A percentile compares a stretch with the other conserved stretches of the same genome.
These are phyloP conservation scores for Turritopsis dohrnii DNA, from an alignment of 30 jellyfish, hydroid and myxozoan genomes.

Conservation along the genomic window DNA sequence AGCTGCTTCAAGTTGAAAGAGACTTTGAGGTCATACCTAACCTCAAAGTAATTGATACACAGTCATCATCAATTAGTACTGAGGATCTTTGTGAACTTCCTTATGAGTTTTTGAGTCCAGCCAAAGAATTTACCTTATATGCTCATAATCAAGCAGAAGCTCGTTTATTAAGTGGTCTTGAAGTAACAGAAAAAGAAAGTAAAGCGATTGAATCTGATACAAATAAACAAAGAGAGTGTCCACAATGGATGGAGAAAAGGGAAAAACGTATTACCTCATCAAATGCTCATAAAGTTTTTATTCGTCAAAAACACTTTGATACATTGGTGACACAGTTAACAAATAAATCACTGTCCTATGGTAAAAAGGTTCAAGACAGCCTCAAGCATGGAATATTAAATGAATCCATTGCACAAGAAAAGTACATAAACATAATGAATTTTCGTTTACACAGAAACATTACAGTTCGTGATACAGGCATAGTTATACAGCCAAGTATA, in stretches of 20 bases:
- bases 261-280: constrained; percentile 30
- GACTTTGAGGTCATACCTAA: constrained; percentile 17
- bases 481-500: too few species aligned
- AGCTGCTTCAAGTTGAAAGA: constrained; percentile 11
- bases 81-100: constrained; percentile 12
- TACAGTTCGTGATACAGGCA: too few species aligned
- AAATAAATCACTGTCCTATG: neutral
- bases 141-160: constrained; percentile 5
- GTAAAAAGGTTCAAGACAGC: neutral
- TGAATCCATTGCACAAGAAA: neutral
- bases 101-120: neutral
- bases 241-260: constrained; percentile 23
- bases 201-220: constrained; percentile 14
- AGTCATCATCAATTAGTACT: neutral
- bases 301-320: constrained; percentile 35
- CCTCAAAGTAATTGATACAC: neutral
- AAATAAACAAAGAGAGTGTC: constrained; percentile 17
- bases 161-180: neutral
- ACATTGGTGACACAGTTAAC: neutral
- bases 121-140: neutral
- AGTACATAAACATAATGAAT: neutral
- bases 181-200: constrained; percentile 9
- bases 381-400: neutral
- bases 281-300: constrained; percentile 33
- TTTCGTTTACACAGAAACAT: too few species aligned